Evolutionary conservation across 2,888 invertebrate genomes (phyloP), one percentile per base, ranked within the genome.

Genomic region (Dryadula phaetusa): DNA sequence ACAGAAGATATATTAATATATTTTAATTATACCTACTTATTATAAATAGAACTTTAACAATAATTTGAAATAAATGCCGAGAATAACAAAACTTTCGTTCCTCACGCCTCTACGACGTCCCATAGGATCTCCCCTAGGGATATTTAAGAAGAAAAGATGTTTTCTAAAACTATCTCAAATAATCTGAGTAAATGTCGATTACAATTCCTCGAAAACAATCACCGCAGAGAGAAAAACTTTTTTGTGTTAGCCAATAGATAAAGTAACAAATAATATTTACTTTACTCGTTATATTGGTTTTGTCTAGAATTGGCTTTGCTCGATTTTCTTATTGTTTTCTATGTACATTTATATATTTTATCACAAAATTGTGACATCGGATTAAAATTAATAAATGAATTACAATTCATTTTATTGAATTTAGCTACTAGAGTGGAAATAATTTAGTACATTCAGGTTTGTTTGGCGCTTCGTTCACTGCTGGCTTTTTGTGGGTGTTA

Each of bases 171-270:
- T 56, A 40, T 37, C 56, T 22, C 56, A 22, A 54, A 56, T 56
- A 56, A 56, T 56, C 56, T 40, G 22, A 20, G 56, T 40, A 56
- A 56, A 56, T 40, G 56, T 40, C 37, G 22, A 37, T 34, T 40
- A 56, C 56, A 37, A 56, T 56, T 56, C 22, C 40, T 7, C 22
- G 22, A n/a, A 56, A 56, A 56, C 56, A 56, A 37, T 56, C 56
- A 56, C 40, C 22, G 22, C n/a, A 22, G 56, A 14, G 37, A 37
- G 20, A 37, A 37, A 56, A 56, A 40, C 56, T 56, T 56, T 56
- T 22, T 56, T 56, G 20, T 56, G 34, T 56, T 37, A 56, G 20
- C 34, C 40, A 56, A 56, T 22, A 56, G 56, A 56, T 40, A 56
- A 56, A 56, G 22, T 56, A 34, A 34, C 34, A 52, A 52, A 52